phyloP scores from a whole-genome alignment of 2,797 vertebrate species.

The Neosalanx taihuensis region DNA sequence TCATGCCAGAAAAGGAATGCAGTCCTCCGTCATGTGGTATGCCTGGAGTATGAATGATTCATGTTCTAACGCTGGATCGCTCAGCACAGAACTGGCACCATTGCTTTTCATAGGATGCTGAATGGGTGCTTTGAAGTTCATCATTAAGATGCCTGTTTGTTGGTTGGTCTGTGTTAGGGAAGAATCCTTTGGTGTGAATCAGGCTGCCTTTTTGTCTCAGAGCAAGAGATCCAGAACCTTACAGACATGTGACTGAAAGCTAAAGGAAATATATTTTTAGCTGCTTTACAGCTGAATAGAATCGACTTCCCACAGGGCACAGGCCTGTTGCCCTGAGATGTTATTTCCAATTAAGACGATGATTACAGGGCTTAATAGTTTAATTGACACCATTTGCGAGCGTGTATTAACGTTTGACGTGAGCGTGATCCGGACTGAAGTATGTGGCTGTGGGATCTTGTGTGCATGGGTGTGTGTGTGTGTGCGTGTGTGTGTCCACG shows the following conservation, averaged over 20 bases:
- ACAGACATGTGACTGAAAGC: not conserved
- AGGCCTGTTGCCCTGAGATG: not conserved
- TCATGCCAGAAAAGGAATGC: not conserved
- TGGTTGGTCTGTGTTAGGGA: constrained; percentile 6
- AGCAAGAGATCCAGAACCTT: not conserved
- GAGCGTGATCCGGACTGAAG: too few species aligned
- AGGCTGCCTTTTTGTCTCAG: not conserved
- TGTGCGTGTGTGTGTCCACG: constrained; percentile 28
- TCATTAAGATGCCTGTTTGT: not conserved
- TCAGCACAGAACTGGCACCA: not conserved
- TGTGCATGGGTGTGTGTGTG: constrained; percentile 30
- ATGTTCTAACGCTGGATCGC: not conserved
- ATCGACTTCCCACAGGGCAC: not conserved
- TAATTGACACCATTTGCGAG: constrained; percentile 22
- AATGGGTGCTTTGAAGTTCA: not conserved
- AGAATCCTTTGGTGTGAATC: constrained; percentile 3
- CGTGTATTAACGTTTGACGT: too few species aligned
- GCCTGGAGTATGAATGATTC: not conserved
- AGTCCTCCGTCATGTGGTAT: not conserved
- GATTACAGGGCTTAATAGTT: constrained; percentile 20
- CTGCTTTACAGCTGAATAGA: not conserved
- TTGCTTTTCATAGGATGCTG: constrained; percentile 2
- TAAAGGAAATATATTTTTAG: not conserved
- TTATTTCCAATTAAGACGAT: constrained; percentile 17
- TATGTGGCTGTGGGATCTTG: constrained; percentile 1